Conservation (phyloP, 2,888 invertebrate species). For the Dasysyrphus tricinctus region DNA sequence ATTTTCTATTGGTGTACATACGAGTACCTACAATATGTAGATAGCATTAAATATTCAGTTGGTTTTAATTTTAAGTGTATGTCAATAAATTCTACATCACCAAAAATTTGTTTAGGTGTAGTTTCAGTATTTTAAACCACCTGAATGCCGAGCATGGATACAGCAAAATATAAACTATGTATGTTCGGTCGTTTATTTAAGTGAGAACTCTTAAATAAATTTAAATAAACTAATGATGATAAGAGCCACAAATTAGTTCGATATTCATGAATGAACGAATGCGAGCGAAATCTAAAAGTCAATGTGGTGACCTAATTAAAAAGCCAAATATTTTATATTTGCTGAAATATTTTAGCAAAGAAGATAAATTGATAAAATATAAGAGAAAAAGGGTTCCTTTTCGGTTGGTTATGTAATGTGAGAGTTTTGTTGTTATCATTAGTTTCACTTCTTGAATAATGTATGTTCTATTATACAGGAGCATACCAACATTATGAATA, state of each 20-base stretch:
- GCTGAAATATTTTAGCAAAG: neutral
- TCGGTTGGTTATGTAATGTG: neutral
- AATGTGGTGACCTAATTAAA: conserved; percentile 9
- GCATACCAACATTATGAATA: too few relatives aligned
- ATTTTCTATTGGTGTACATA: too few relatives aligned
- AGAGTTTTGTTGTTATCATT: too few relatives aligned
- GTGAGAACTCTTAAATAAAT: conserved; percentile 14
- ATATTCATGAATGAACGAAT: conserved; percentile 26
- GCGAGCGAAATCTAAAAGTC: conserved; percentile 6
- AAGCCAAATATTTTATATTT: conserved; percentile 1
- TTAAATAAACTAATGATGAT: conserved; percentile 1
- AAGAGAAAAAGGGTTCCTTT: neutral
- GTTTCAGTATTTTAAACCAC: neutral
- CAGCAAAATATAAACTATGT: neutral
- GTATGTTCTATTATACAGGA: too few relatives aligned
- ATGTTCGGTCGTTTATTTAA: neutral
- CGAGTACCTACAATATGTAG: too few relatives aligned
- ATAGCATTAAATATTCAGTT: too few relatives aligned
- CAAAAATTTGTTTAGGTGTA: too few relatives aligned
- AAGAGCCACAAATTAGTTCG: conserved; percentile 36
- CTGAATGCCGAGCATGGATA: neutral
- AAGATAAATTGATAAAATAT: neutral
- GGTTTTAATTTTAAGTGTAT: neutral
- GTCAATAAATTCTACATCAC: too few relatives aligned
- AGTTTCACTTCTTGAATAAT: too few relatives aligned